These are phyloP conservation scores for Drosophila pruinosa DNA, from an alignment of 1,140 invertebrate genomes.

Conservation along the genomic window DNA sequence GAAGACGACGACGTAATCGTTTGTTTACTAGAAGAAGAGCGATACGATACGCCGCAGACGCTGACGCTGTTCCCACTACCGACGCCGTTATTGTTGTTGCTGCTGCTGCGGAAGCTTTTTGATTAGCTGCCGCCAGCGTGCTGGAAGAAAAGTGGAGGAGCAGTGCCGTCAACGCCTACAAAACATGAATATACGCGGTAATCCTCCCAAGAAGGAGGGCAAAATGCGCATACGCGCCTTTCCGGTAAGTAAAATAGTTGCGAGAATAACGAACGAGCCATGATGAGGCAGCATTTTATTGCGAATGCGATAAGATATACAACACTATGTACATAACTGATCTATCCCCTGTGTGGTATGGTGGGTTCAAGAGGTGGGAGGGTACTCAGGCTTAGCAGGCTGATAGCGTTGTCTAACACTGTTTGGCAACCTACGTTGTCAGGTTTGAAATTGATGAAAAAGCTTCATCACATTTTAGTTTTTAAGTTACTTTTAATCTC, in stretches of 20 bases:
- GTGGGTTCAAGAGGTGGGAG: too few relatives aligned
- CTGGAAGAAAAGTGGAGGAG: slow-evolving; percentile 71
- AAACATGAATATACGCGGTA: slow-evolving; percentile 78
- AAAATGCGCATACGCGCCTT: slow-evolving; percentile 99
- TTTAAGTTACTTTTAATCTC: slow-evolving; percentile 59
- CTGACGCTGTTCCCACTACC: neutral
- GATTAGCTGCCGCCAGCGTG: slow-evolving; percentile 32
- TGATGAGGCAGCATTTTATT: neutral
- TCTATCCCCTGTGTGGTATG: too few relatives aligned
- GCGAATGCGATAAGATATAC: neutral
- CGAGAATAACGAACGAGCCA: too few relatives aligned
- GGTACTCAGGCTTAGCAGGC: slow-evolving; percentile 25
- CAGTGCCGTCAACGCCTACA: slow-evolving; percentile 67
- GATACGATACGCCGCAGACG: neutral
- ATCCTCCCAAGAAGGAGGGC: slow-evolving; percentile 91
- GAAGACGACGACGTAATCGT: slow-evolving; percentile 20
- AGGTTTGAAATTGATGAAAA: slow-evolving; percentile 41
- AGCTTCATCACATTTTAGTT: slow-evolving; percentile 59
- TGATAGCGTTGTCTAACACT: neutral
- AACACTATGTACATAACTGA: neutral
- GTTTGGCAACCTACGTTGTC: slow-evolving; percentile 10
- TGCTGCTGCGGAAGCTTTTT: slow-evolving; percentile 28
- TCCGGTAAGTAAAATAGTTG: slow-evolving; percentile 89
- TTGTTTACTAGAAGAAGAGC: slow-evolving; percentile 38
- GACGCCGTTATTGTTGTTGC: neutral